Percentiles rank a stretch among this genome's conserved stretches.
Conservation (phyloP, 2,113 vertebrate genomes). For the Macquaria ambigua region DNA sequence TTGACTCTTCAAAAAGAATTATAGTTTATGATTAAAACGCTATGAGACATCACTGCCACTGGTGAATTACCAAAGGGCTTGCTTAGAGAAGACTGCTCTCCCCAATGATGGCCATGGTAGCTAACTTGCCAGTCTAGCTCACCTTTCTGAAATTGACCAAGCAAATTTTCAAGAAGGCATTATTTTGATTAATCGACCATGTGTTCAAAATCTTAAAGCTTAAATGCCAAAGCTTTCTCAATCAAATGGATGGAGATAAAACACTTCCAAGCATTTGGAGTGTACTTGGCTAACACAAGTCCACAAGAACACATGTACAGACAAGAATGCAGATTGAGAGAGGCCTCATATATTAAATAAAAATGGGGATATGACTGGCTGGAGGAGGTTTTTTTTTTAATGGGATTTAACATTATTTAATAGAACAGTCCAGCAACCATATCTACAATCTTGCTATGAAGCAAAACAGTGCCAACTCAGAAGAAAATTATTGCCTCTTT, state of each 20-base stretch:
- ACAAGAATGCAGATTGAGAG: background rate
- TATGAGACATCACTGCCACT: background rate
- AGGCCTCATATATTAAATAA: background rate
- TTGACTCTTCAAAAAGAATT: background rate
- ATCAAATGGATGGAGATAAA: background rate
- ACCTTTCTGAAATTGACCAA: background rate
- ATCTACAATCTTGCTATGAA: background rate
- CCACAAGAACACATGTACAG: background rate
- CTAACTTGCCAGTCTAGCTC: background rate
- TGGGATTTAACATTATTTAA: background rate
- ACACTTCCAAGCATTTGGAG: background rate
- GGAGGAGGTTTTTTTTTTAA: background rate
- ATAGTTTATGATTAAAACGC: background rate
- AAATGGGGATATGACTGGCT: background rate
- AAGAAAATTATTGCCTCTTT: slow-evolving; percentile 18
- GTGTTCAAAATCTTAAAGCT: background rate
- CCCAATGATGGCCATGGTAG: background rate
- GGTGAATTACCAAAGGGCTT: background rate
- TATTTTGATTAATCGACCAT: background rate
- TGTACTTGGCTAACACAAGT: no score
- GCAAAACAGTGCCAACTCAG: background rate
- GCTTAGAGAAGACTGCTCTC: background rate
- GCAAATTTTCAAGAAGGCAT: background rate
- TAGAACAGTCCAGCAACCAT: background rate
- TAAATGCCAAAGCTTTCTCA: background rate